Conservation (phyloP, 2,113 vertebrate genomes). For the Rhinopithecus roxellana region DNA sequence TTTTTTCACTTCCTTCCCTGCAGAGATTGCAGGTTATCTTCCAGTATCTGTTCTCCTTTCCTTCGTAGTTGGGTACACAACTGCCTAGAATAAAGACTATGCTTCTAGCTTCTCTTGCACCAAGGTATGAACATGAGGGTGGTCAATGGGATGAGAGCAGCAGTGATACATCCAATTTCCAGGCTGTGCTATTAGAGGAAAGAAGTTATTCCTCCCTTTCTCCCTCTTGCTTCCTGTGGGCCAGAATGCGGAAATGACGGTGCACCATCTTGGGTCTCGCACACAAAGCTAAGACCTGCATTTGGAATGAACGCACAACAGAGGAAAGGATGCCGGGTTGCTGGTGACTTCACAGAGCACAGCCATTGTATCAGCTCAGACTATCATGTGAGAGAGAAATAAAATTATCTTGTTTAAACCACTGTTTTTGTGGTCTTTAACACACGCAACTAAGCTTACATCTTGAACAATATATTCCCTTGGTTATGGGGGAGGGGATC, state of each 20-base stretch:
- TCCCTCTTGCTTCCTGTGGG: not conserved
- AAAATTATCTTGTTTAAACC: not conserved
- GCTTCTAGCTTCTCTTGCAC: not conserved
- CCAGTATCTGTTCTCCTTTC: not conserved
- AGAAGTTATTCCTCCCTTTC: not conserved
- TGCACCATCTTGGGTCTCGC: fast-evolving
- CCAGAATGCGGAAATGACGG: not conserved
- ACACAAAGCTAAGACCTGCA: not conserved
- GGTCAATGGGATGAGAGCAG: not conserved
- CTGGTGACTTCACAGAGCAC: not conserved
- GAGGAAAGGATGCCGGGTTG: not conserved
- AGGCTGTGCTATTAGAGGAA: not conserved
- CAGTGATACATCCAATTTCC: fast-evolving
- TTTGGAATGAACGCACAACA: not conserved
- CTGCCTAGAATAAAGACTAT: not conserved
- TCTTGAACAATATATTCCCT: not conserved
- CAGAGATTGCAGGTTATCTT: not conserved
- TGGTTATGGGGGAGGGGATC: not conserved
- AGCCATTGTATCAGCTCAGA: not conserved
- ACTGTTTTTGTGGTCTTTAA: not conserved
- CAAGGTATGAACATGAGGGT: not conserved
- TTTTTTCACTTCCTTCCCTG: not conserved
- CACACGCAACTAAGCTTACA: not conserved
- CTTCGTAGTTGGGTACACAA: not conserved
- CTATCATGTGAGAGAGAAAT: not conserved